Conservation (phyloP, 2,113 vertebrate genomes). For the Halcyon malimbica region DNA sequence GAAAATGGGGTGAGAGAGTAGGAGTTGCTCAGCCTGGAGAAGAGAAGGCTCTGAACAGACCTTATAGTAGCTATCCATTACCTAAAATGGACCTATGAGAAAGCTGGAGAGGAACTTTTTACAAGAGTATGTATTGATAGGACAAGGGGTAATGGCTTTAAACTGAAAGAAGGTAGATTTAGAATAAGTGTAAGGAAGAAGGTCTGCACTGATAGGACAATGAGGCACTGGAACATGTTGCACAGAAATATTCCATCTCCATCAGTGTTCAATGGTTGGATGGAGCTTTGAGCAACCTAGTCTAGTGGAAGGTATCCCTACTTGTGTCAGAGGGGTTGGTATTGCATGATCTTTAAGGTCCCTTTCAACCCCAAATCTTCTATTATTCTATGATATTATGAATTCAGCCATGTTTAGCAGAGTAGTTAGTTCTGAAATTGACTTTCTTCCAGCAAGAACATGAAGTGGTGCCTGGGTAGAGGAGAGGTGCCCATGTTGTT, state of each 20-base stretch:
- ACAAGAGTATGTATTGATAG: not conserved
- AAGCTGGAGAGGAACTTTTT: not conserved
- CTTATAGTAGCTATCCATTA: not conserved
- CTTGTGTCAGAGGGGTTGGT: not conserved
- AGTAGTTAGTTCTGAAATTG: not conserved
- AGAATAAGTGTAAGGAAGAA: too few species aligned
- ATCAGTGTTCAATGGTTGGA: not conserved
- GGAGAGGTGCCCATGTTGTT: not conserved
- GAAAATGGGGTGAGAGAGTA: not conserved
- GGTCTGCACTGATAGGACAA: too few species aligned
- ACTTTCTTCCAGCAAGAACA: not conserved
- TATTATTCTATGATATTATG: not conserved
- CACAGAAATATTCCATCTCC: not conserved
- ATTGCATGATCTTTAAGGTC: not conserved
- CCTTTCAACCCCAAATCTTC: not conserved
- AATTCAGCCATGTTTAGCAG: not conserved
- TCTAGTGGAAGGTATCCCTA: not conserved
- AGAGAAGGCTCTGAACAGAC: not conserved
- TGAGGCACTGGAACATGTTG: not conserved
- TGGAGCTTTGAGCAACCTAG: not conserved
- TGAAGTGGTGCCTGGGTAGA: not conserved
- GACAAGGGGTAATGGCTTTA: not conserved
- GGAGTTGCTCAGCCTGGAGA: not conserved
- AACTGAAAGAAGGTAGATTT: too few species aligned
- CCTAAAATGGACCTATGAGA: not conserved